Base-by-base conservation (phyloP, 2,113 vertebrate genomes). In the Taurulus bubalis region DNA sequence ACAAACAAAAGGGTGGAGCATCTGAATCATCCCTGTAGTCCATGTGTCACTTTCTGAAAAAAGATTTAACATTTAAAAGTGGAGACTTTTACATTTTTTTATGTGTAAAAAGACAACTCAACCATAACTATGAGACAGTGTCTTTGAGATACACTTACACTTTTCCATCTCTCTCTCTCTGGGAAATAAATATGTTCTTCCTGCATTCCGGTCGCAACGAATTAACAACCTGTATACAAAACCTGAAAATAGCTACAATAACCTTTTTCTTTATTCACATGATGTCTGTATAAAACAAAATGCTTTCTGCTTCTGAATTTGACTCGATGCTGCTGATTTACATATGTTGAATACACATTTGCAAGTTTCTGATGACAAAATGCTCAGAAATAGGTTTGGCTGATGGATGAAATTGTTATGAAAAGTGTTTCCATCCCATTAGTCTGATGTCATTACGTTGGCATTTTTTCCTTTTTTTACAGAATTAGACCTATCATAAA, bases 401-500 rank as follows among this genome's bases (percentile, higher is more conserved):
- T 74, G 75, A 79, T 53, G 71, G 65, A 89, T 87, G 32, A 64
- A 86, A 83, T 84, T 20, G 64, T 56, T 72, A 59, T 74, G 45
- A 79, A 75, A 80, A 77, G 74, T 22, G 7, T 91, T 92, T 92
- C 88, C 87, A 77, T 77, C 42, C 64, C 80, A 80, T 89, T 86
- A 82, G 78, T 73, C 76, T 80, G 73, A 88, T 83, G 76, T 82
- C 75, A 87, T 79, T 71, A 78, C 38, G 32, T 24, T 77, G 72
- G 66, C 47, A 34, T 80, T 71, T 71, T 8, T 53, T 45, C 2
- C 8, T 42, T 45, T 51, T 55, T 24, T 6, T 15, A 40, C 65
- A 77, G 32, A 83, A 81, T 78, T 71, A 42, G 53, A 55, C 70
- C 47, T 30, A 73, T 79, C 77, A 78, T 88, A 78, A 88, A 89